Evolutionary conservation across 2,888 invertebrate species (phyloP), one percentile per base, ranked within the genome.

Genomic region (Drosophila merina): DNA sequence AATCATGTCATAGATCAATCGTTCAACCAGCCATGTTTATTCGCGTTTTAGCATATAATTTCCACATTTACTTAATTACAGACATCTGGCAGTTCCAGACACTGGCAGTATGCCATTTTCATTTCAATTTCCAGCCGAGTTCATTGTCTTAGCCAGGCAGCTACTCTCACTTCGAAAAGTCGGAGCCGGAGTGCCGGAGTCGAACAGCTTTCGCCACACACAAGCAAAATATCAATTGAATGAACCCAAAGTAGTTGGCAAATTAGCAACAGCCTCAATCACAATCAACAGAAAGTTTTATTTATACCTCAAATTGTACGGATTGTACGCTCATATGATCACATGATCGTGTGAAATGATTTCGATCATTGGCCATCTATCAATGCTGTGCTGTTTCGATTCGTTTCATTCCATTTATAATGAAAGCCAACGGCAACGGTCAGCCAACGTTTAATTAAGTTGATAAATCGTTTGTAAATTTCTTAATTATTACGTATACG

Each of bases 391-490:
- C 74, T 74, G 55, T 44, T 42, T 42, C 62, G 49, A 4, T 30
- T 50, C 50, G 33, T 10, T 60, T 60, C 58, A 44, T 49, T 54
- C 57, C 30, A 38, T 44, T 36, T 25, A 57, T 57, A 67, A 51
- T 69, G 57, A 71, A 58, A 73, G n/a, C 42, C 56, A 77, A 55
- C 56, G 51, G 59, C 58, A 72, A 51, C 38, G 57, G 56, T 59
- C 72, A 66, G 74, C 73, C 78, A 86, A 71, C 81, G 73, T 82
- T 86, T 87, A 86, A 86, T 86, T 86, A 86, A 86, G 74, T 72
- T 87, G 86, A 86, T 86, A 86, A 86, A 86, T 86, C 70, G 86
- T 79, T 88, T 88, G 86, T 78, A 82, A 88, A 86, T 88, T 88
- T 85, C 86, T 86, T 84, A 88, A 88, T 83, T 86, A 83, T 79